Percentiles rank a stretch among this genome's conserved stretches.
These are phyloP conservation scores for Galleria mellonella DNA, from an alignment of 1,140 invertebrate genomes.

Conservation along the genomic window DNA sequence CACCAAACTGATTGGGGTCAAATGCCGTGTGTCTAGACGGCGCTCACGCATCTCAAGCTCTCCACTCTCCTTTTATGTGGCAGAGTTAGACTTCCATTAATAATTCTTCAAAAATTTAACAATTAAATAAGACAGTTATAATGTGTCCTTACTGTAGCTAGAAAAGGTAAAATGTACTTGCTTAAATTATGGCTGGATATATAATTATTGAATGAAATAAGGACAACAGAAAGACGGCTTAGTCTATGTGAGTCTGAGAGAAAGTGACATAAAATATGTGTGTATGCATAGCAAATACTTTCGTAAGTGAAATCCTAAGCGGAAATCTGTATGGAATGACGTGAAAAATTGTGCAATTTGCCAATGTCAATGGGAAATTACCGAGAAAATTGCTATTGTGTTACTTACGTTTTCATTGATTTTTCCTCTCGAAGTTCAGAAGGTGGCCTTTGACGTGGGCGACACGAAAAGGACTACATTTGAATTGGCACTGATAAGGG, in stretches of 20 bases:
- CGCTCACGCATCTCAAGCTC: background rate
- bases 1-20: slow-evolving; percentile 50
- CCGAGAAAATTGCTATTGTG: slow-evolving; percentile 17
- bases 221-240: no score
- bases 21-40: slow-evolving; percentile 41
- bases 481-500: slow-evolving; percentile 63
- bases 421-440: slow-evolving; percentile 58
- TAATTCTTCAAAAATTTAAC: no score
- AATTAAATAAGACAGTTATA: no score
- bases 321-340: slow-evolving; percentile 3
- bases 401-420: slow-evolving; percentile 65
- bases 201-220: no score
- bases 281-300: background rate
- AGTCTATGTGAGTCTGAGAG: background rate
- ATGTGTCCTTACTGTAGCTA: no score
- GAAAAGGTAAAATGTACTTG: no score
- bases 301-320: background rate
- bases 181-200: no score
- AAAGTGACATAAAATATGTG: slow-evolving; percentile 2
- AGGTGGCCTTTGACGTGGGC: slow-evolving; percentile 37
- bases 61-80: no score
- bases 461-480: slow-evolving; percentile 66
- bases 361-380: slow-evolving; percentile 11
- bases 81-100: no score
- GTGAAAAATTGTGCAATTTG: slow-evolving; percentile 48